Base-by-base conservation (phyloP, 2,797 vertebrate genomes). In the Trichosurus vulpecula region DNA sequence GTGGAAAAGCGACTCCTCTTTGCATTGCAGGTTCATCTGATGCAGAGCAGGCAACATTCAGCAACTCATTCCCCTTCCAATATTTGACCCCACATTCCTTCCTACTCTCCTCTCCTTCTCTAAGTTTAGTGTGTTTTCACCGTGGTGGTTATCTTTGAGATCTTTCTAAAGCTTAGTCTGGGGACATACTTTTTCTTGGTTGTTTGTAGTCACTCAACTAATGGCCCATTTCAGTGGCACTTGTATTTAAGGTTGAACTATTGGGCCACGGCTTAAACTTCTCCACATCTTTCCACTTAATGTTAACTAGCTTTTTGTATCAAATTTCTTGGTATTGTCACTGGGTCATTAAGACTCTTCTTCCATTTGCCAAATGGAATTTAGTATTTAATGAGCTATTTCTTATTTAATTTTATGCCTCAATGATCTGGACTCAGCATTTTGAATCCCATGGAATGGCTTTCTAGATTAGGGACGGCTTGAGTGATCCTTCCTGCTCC, bases 241-340 rank as follows among this genome's bases (percentile, higher is more conserved):
- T 93, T 90, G 41, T 52, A 89, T 54, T 25, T 11, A 35, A 81
- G 41, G 14, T 2, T 41, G n/a, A 81, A 9, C 66, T 81, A 81
- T 4, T 47, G n/a, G 61, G 8, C n/a, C n/a, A 22, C 41, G 19
- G 66, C 19, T 81, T 81, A 25, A 41, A 81, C n/a, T 35, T 81
- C 66, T 81, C n/a, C 19, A 25, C 8, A 12, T 51, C 74, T 87
- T 54, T 57, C 55, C 10, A 22, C 31, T 31, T 89, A 3, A 0
- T 52, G 56, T 90, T 57, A 30, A 52, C 13, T 53, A 54, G 52
- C 56, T 61, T 55, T 74, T 94, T 56, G 22, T 89, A 13, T 22
- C 93, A 92, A 41, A 9, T 41, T 91, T 94, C 53, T 51, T 56
- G 19, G 29, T 93, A 81, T 93, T 95, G 74, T 91, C 91, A 56